Percentiles rank a stretch among this genome's conserved stretches.
phyloP scores from a whole-genome alignment of 2,888 invertebrate genomes.

The Caenorhabditis sp. region DNA sequence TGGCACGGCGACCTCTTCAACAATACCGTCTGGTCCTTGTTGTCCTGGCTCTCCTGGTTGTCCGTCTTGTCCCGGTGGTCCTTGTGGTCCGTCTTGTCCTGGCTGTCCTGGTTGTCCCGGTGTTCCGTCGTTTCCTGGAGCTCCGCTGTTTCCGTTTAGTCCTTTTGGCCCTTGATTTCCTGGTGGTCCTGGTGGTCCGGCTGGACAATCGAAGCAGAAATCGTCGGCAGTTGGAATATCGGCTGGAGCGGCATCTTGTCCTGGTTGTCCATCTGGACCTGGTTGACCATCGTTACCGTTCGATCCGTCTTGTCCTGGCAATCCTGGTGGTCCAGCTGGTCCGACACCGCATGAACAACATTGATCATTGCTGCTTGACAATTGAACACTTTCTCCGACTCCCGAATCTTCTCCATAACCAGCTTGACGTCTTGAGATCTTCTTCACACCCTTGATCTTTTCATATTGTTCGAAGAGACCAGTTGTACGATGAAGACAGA shows the following conservation, averaged over 20 bases:
- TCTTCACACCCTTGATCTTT: slow-evolving; percentile 54
- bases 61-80: slow-evolving; percentile 55
- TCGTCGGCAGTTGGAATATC: slow-evolving; percentile 49
- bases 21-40: slow-evolving; percentile 52
- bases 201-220: slow-evolving; percentile 57
- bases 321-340: slow-evolving; percentile 59
- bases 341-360: slow-evolving; percentile 64
- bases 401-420: slow-evolving; percentile 49
- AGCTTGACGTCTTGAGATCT: slow-evolving; percentile 54
- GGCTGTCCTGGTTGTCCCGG: slow-evolving; percentile 51
- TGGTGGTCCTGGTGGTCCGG: slow-evolving; percentile 59
- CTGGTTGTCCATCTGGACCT: slow-evolving; percentile 63
- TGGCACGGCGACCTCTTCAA: slow-evolving; percentile 48
- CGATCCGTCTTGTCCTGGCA: slow-evolving; percentile 61
- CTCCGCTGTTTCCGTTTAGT: slow-evolving; percentile 43
- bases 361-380: slow-evolving; percentile 15
- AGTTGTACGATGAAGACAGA: slow-evolving; percentile 60
- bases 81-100: slow-evolving; percentile 54
- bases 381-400: slow-evolving; percentile 21
- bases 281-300: slow-evolving; percentile 55
- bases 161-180: slow-evolving; percentile 61
- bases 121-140: slow-evolving; percentile 51
- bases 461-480: slow-evolving; percentile 61
- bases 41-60: slow-evolving; percentile 54
- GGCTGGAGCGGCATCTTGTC: slow-evolving; percentile 57